Evolutionary conservation across 2,113 vertebrate species (phyloP).

Genomic region (Halcyon senegalensis): DNA sequence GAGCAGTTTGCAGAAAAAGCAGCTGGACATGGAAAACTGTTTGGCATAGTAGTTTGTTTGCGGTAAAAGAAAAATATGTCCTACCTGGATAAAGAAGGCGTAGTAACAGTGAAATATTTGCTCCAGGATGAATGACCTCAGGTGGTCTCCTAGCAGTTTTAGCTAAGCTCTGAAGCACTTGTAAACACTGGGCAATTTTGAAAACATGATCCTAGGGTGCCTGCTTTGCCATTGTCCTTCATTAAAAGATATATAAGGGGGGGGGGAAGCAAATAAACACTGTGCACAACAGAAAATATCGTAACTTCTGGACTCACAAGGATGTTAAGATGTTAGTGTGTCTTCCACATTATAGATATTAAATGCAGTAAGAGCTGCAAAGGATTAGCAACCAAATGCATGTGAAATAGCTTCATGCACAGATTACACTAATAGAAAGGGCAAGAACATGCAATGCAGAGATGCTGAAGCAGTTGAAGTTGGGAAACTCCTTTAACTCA

Average conservation of each 20-base stretch:
- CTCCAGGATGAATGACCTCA: neutral
- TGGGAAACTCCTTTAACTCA: constrained; percentile 12
- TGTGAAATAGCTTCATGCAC: neutral
- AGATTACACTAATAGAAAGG: neutral
- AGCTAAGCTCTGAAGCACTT: neutral
- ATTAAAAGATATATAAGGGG: neutral
- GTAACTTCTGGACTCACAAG: neutral
- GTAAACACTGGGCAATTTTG: neutral
- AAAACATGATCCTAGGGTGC: neutral
- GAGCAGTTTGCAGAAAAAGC: neutral
- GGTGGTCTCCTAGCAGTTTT: neutral
- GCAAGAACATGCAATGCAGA: neutral
- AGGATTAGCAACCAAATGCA: neutral
- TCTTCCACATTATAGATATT: neutral
- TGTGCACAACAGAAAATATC: neutral
- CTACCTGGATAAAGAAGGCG: neutral
- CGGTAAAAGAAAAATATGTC: neutral
- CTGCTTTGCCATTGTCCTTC: neutral
- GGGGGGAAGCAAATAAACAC: neutral
- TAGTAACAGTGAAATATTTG: neutral
- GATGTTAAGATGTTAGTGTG: neutral
- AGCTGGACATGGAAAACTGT: neutral
- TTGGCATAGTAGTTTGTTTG: neutral
- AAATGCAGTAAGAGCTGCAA: neutral
- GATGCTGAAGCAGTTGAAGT: neutral